Evolutionary conservation across 2,797 vertebrate species (phyloP), one percentile per base, ranked within the genome.

Genomic region (Coregonus suidteri): DNA sequence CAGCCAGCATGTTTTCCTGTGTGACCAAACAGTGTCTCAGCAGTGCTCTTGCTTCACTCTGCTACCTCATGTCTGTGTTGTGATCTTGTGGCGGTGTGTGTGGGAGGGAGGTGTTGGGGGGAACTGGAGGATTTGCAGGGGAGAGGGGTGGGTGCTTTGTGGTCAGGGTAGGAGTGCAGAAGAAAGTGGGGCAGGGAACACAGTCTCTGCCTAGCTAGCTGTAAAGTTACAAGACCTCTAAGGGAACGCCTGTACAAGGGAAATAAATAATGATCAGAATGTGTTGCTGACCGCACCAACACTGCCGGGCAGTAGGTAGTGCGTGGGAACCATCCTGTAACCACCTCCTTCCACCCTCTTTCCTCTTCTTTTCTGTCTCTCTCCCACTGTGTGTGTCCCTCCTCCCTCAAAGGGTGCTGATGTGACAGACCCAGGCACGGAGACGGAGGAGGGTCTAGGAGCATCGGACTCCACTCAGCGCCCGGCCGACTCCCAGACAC

Each of bases 391-490:
- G 65, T 74, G 52, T 30, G 16, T n/a, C 37, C 16, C 59, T 20
- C 37, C 25, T 75, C 14, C 1, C 52, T 34, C 54, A 76, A 88
- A 99, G 98, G 96, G 96, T 82, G 94, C 94, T 88, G 97, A 98
- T 47, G 95, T 95, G 79, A 97, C 96, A 2, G 98, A 99, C 85
- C 96, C 96, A 0, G 96, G 96, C 82, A 98, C 97, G 3, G 98
- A 99, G 91, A 98, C 96, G 0, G 98, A 99, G 88, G 98, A 99
- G 90, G 98, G 97, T 93, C 87, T 98, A 88, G 95, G 96, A 87
- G 96, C 94, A 84, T 94, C 94, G 1, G 97, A 98, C 93, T 96
- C 95, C 92, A 96, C 91, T 91, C 98, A 98, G 83, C 95, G 96
- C 76, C 94, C 96, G 68, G 95, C 97, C 66, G 97, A 98, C 91